These are phyloP conservation scores for Upupa epops DNA, from an alignment of 2,113 vertebrate genomes.

Conservation along the genomic window DNA sequence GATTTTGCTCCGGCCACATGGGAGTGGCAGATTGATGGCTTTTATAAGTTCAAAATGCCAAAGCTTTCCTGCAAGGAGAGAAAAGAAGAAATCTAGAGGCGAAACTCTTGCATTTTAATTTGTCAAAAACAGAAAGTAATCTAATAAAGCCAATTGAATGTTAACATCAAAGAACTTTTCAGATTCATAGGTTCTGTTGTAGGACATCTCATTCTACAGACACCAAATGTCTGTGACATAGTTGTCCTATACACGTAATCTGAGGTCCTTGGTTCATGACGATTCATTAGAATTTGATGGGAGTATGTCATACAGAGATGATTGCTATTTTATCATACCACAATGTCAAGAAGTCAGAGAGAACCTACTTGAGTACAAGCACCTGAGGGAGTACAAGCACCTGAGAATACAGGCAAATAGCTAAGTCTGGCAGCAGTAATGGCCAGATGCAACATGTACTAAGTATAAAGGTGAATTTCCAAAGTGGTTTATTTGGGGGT, in stretches of 20 bases:
- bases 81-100: not conserved
- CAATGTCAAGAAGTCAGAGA: not conserved
- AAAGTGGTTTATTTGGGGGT: not conserved
- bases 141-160: not conserved
- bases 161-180: not conserved
- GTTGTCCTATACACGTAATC: not conserved
- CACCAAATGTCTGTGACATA: not conserved
- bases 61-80: not conserved
- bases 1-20: not conserved
- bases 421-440: not conserved
- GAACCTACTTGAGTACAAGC: too few relatives aligned
- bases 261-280: not conserved
- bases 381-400: not conserved
- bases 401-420: not conserved
- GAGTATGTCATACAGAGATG: not conserved
- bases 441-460: not conserved
- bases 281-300: not conserved
- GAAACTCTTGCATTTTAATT: not conserved
- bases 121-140: not conserved
- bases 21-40: not conserved
- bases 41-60: slow-evolving; percentile 29
- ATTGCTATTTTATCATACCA: not conserved
- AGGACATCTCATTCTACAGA: not conserved
- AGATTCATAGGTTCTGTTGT: not conserved
- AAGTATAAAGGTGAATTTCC: not conserved